These are phyloP conservation scores for Euplexia lucipara DNA, from an alignment of 2,888 invertebrate genomes.

Conservation along the genomic window DNA sequence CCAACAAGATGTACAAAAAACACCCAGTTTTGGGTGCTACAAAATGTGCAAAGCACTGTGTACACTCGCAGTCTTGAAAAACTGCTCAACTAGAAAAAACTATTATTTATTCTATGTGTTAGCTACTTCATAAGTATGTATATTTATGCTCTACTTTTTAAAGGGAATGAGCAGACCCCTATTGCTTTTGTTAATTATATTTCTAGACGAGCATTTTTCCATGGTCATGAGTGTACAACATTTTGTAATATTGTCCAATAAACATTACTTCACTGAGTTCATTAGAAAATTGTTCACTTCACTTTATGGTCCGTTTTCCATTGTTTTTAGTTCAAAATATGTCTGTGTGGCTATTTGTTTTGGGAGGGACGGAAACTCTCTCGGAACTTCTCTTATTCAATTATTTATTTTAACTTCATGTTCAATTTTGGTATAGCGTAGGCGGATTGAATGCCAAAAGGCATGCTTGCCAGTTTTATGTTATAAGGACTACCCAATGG, in stretches of 20 bases:
- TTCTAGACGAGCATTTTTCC: slow-evolving; percentile 57
- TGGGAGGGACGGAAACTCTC: not conserved
- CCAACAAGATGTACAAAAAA: slow-evolving; percentile 55
- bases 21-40: slow-evolving; percentile 34
- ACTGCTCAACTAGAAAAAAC: slow-evolving; percentile 38
- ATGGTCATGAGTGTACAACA: slow-evolving; percentile 56
- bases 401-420: not conserved
- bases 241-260: slow-evolving; percentile 67
- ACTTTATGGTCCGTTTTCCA: slow-evolving; percentile 74
- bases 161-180: slow-evolving; percentile 57
- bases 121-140: slow-evolving; percentile 58
- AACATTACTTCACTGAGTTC: slow-evolving; percentile 69
- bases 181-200: slow-evolving; percentile 53
- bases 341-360: slow-evolving; percentile 48
- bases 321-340: slow-evolving; percentile 56
- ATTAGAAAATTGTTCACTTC: slow-evolving; percentile 77
- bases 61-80: slow-evolving; percentile 48
- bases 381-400: slow-evolving; percentile 11
- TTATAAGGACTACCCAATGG: too few species aligned
- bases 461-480: too few species aligned
- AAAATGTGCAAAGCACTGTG: slow-evolving; percentile 47
- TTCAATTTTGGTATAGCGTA: too few species aligned
- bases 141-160: slow-evolving; percentile 51
- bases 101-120: slow-evolving; percentile 44
- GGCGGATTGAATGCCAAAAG: too few species aligned